Evolutionary conservation across 2,113 vertebrate genomes (phyloP).

Genomic region (Toxotes jaculatrix): DNA sequence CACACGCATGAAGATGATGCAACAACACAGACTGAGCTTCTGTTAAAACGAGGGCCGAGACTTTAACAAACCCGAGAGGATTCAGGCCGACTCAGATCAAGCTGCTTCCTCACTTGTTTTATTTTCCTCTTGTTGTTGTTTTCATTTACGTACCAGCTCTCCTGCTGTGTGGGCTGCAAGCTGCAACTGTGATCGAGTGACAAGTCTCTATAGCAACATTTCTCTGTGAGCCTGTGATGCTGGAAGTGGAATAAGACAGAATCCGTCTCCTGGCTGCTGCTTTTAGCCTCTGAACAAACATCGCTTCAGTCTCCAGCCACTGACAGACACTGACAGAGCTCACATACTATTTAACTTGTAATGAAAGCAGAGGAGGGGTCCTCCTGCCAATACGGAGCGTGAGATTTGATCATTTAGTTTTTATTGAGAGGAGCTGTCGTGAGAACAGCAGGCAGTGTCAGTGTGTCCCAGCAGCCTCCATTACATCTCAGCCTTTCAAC

Average conservation of each 20-base stretch:
- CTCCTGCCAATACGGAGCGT: neutral
- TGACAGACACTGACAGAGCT: conserved; percentile 36
- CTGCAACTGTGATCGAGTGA: conserved; percentile 4
- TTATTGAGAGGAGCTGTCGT: conserved; percentile 40
- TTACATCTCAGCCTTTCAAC: conserved; percentile 33
- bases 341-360: conserved; percentile 42
- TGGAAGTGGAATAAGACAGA: conserved; percentile 16
- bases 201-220: conserved; percentile 48
- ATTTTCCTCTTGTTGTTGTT: conserved; percentile 13
- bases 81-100: neutral
- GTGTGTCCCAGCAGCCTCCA: conserved; percentile 20
- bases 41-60: neutral
- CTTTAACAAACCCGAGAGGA: neutral
- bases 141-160: conserved; percentile 6
- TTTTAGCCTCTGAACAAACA: conserved; percentile 10
- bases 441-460: conserved; percentile 44
- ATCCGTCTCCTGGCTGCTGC: neutral
- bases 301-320: neutral
- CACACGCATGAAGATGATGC: too few species aligned
- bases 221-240: neutral
- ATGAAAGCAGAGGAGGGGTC: conserved; percentile 36
- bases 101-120: conserved; percentile 8
- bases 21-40: neutral
- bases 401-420: conserved; percentile 60
- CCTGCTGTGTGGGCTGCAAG: conserved; percentile 25